A percentile compares a stretch with the other conserved stretches of the same genome.
Conservation (phyloP, 2,113 vertebrate genomes). For the Pachypanchax playfairii region DNA sequence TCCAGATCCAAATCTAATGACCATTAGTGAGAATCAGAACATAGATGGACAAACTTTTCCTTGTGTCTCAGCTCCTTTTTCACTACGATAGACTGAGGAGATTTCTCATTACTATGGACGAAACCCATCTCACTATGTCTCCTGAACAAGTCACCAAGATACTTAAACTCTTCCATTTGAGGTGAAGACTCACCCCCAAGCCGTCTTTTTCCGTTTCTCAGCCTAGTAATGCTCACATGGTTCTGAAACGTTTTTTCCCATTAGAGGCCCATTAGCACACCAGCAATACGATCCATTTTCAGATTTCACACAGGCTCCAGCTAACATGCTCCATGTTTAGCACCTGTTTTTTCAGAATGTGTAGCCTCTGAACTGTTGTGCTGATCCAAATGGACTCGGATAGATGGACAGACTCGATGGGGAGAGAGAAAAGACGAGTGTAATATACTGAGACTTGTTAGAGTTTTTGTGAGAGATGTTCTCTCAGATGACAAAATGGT, state of each 20-base stretch:
- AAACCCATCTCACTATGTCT: no score
- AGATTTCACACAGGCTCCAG: slow-evolving; percentile 5
- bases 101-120: no score
- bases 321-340: slow-evolving; percentile 15
- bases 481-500: slow-evolving; percentile 9
- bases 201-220: background rate
- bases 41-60: no score
- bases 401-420: background rate
- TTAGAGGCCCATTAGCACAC: slow-evolving; percentile 27
- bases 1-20: no score
- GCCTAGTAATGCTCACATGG: no score
- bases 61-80: no score
- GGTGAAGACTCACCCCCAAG: no score
- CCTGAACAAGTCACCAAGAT: no score
- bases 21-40: no score
- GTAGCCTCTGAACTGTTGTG: slow-evolving; percentile 19
- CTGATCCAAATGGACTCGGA: slow-evolving; percentile 27
- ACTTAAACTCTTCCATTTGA: no score
- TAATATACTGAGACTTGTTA: slow-evolving; percentile 6
- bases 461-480: slow-evolving; percentile 2
- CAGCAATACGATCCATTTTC: slow-evolving; percentile 19
- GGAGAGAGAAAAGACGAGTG: background rate
- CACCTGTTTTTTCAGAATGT: slow-evolving; percentile 6
- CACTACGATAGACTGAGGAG: no score
- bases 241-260: slow-evolving; percentile 7